Conservation (phyloP, 2,888 invertebrate genomes). For the Cylindroiulus punctatus region DNA sequence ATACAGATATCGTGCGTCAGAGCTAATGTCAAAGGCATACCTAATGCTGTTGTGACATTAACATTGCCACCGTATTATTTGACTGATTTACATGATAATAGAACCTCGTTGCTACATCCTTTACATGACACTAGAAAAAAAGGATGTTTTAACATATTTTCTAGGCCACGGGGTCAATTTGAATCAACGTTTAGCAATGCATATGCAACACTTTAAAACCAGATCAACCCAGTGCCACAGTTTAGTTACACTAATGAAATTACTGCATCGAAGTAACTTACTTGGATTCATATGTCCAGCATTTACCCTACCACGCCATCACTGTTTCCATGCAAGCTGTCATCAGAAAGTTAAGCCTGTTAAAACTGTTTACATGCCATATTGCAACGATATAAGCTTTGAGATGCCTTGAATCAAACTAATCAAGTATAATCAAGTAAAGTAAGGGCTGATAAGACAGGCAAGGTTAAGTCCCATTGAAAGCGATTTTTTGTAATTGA, state of each 20-base stretch:
- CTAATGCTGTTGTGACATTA: conserved; percentile 10
- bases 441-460: too few relatives aligned
- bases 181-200: not conserved
- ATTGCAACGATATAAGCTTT: too few relatives aligned
- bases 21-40: not conserved
- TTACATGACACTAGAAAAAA: not conserved
- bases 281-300: not conserved
- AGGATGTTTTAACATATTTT: conserved; percentile 2
- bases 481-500: too few relatives aligned
- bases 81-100: not conserved
- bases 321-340: too few relatives aligned
- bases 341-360: too few relatives aligned
- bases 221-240: conserved; percentile 8
- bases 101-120: not conserved
- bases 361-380: too few relatives aligned
- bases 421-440: not conserved
- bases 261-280: not conserved
- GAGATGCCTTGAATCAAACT: too few relatives aligned
- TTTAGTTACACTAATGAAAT: not conserved
- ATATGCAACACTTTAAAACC: not conserved
- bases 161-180: conserved; percentile 15
- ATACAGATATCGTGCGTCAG: too few relatives aligned
- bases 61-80: not conserved
- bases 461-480: too few relatives aligned
- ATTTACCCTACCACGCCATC: not conserved